A percentile compares a stretch with the other conserved stretches of the same genome.
phyloP scores from a whole-genome alignment of 2,888 invertebrate species.

The Cistogaster globosa region DNA sequence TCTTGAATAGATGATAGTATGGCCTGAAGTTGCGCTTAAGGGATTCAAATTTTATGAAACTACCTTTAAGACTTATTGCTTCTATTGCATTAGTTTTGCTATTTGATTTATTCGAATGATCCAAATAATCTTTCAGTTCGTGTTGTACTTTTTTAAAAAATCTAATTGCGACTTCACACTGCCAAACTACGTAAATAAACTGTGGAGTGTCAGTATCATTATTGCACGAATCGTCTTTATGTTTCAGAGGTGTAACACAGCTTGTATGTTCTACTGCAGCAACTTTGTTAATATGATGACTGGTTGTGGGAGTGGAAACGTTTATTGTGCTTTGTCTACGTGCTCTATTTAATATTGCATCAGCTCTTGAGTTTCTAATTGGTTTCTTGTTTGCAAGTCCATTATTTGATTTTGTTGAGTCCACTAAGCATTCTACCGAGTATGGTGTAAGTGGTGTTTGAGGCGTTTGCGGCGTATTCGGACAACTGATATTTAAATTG shows the following conservation, averaged over 20 bases:
- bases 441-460: constrained; percentile 77
- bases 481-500: constrained; percentile 72
- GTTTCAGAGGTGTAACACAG: constrained; percentile 52
- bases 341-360: constrained; percentile 92
- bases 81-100: constrained; percentile 75
- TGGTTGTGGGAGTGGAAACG: constrained; percentile 58
- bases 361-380: constrained; percentile 85
- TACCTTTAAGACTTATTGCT: constrained; percentile 86
- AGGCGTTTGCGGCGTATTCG: constrained; percentile 76
- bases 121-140: constrained; percentile 78
- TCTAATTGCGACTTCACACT: constrained; percentile 85
- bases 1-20: constrained; percentile 81
- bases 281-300: constrained; percentile 42
- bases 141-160: constrained; percentile 87
- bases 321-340: constrained; percentile 78
- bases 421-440: constrained; percentile 64
- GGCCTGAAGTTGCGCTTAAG: constrained; percentile 80
- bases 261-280: constrained; percentile 29
- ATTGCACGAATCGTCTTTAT: constrained; percentile 46
- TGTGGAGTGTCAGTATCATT: constrained; percentile 32
- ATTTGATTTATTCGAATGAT: constrained; percentile 61
- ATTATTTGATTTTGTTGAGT: constrained; percentile 64
- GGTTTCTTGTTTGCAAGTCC: constrained; percentile 66
- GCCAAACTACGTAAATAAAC: constrained; percentile 84
- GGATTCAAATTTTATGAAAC: constrained; percentile 88